These are phyloP conservation scores for Leptoteleia sp. DNA, from an alignment of 1,140 invertebrate species.

Conservation along the genomic window DNA sequence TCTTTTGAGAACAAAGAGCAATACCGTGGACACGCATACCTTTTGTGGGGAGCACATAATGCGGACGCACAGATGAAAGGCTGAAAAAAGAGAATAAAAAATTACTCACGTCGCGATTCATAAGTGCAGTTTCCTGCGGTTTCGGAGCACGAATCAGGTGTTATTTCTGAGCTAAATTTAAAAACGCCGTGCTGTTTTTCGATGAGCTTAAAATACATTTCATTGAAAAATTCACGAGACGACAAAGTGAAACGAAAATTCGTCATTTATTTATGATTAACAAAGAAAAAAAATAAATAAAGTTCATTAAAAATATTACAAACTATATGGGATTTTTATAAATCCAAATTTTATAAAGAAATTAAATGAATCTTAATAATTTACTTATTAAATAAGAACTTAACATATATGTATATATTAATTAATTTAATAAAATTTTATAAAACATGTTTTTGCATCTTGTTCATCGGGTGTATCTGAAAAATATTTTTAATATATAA, in stretches of 20 bases:
- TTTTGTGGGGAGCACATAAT: conserved; percentile 48
- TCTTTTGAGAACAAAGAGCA: conserved; percentile 55
- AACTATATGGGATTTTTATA: too few relatives aligned
- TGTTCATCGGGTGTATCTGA: too few relatives aligned
- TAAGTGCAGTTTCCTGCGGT: conserved; percentile 49
- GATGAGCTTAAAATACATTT: conserved; percentile 25
- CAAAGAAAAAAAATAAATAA: not conserved
- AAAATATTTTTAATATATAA: too few relatives aligned
- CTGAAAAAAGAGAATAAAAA: conserved; percentile 26
- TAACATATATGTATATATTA: too few relatives aligned
- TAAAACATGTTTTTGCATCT: too few relatives aligned
- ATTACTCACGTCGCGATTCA: conserved; percentile 28
- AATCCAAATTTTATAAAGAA: too few relatives aligned
- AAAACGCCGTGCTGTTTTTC: conserved; percentile 18
- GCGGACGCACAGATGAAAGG: conserved; percentile 30
- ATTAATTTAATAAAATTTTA: too few relatives aligned
- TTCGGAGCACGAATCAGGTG: conserved; percentile 24
- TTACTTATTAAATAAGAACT: too few relatives aligned
- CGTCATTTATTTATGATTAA: not conserved
- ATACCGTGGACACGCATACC: conserved; percentile 37
- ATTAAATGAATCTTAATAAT: too few relatives aligned
- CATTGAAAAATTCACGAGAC: conserved; percentile 16
- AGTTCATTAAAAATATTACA: too few relatives aligned
- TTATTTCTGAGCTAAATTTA: conserved; percentile 30
- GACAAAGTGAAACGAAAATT: not conserved